Percentiles rank a stretch among this genome's conserved stretches.
Evolutionary conservation across 2,888 invertebrate genomes (phyloP).

Genomic region (Syrista parreyssii): DNA sequence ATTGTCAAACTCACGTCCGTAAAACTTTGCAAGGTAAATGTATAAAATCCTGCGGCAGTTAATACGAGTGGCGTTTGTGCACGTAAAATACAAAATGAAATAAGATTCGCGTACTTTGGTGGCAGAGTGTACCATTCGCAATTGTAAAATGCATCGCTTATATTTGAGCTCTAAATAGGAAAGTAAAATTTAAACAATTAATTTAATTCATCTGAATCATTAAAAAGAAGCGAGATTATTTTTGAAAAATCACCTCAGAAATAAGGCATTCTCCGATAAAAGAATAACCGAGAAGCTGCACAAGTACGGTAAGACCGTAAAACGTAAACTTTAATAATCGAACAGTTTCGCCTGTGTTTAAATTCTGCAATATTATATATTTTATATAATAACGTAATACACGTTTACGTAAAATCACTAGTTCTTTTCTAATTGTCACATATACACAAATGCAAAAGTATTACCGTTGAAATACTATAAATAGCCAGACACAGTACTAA

Average conservation of each 20-base stretch:
- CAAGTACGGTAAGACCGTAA: conserved; percentile 22
- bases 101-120: conserved; percentile 57
- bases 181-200: background rate
- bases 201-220: background rate
- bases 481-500: conserved; percentile 25
- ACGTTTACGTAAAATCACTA: too few species aligned
- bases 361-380: too few species aligned
- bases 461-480: conserved; percentile 19
- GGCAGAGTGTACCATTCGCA: conserved; percentile 71
- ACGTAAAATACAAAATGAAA: conserved; percentile 64
- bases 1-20: conserved; percentile 62
- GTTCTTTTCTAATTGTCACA: too few species aligned
- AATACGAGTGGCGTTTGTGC: conserved; percentile 67
- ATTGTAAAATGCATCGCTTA: conserved; percentile 68
- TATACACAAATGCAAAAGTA: too few species aligned
- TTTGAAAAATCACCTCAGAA: conserved; percentile 27
- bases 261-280: conserved; percentile 38
- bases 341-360: too few species aligned
- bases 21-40: conserved; percentile 67
- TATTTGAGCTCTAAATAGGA: conserved; percentile 59
- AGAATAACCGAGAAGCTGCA: conserved; percentile 38
- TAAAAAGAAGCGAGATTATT: too few species aligned
- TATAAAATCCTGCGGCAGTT: conserved; percentile 68
- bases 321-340: conserved; percentile 22
- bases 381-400: too few species aligned